Base-by-base conservation (phyloP, 2,888 invertebrate species). In the Tyria jacobaeae region DNA sequence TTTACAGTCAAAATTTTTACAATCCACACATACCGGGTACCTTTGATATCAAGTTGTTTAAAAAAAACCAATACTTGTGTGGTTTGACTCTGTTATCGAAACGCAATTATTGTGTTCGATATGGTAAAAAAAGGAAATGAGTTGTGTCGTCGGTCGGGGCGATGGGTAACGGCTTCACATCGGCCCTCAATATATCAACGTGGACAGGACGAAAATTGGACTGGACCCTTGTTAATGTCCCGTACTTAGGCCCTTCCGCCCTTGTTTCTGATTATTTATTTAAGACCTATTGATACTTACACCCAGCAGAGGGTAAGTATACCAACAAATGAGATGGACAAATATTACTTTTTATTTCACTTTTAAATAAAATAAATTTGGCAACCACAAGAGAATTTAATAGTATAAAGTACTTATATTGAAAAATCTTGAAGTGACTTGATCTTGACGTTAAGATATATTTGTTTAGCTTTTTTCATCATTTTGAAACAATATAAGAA, bases 151-250 rank as follows among this genome's bases (percentile, higher is more conserved):
- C 75, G 81, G 75, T 73, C 74, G 68, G 78, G 75, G 77, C 70
- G 62, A 80, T 78, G 72, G 79, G 74, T 74, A 76, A 64, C 80
- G 82, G 81, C 81, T 83, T 81, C 83, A 79, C 86, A 83, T 87
- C 83, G 89, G 82, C 86, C 91, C 87, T 89, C 92, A 89, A 93
- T 94, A 93, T 91, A 94, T 93, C 93, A 93, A 90, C 85, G 88
- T 83, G 87, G 93, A 93, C 93, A 92, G 92, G 87, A 90, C 89
- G 91, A 92, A 93, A 94, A 94, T 94, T 93, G 92, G 92, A 91
- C 90, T 87, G 90, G 90, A 92, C 92, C 93, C 92, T 91, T 92
- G 92, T 93, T 93, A 93, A 93, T 92, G 92, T 92, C 88, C 87
- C 81, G 83, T 89, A 90, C 91, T 92, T 92, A 91, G 90, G 86